phyloP scores from a whole-genome alignment of 2,113 vertebrate genomes.

The Pedionomus torquatus region DNA sequence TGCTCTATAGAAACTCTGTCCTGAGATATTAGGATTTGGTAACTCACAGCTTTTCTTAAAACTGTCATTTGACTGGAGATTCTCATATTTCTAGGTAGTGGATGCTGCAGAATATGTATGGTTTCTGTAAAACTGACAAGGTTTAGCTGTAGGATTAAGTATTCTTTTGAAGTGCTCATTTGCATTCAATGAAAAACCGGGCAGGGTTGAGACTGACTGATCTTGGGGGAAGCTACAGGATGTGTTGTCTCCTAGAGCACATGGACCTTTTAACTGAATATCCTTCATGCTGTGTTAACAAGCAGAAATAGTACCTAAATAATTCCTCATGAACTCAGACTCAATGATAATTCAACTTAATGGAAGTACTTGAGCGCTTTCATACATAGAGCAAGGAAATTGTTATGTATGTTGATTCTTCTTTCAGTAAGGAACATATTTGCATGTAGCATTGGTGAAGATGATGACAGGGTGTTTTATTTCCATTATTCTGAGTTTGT shows the following conservation, averaged over 20 bases:
- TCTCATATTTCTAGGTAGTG: background rate
- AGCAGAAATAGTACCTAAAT: slow-evolving; percentile 41
- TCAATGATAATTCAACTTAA: slow-evolving; percentile 22
- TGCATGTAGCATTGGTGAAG: background rate
- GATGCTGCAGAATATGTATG: background rate
- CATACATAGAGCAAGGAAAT: background rate
- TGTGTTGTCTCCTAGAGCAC: background rate
- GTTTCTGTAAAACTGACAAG: slow-evolving; percentile 37
- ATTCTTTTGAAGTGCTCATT: slow-evolving; percentile 53
- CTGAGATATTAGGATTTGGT: slow-evolving; percentile 22
- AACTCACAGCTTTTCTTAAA: slow-evolving; percentile 56
- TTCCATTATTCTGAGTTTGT: slow-evolving; percentile 1
- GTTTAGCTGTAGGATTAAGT: slow-evolving; percentile 40
- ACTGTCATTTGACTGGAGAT: slow-evolving; percentile 11
- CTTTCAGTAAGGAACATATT: background rate
- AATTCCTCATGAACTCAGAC: slow-evolving; percentile 22
- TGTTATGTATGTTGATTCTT: background rate
- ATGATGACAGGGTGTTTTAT: slow-evolving; percentile 8
- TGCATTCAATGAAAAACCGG: slow-evolving; percentile 50
- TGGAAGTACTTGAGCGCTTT: background rate
- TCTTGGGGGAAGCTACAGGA: slow-evolving; percentile 1
- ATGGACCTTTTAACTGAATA: slow-evolving; percentile 32
- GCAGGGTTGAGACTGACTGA: slow-evolving; percentile 24
- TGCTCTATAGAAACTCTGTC: slow-evolving; percentile 43
- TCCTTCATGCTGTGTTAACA: slow-evolving; percentile 31